phyloP scores from a whole-genome alignment of 2,888 invertebrate genomes.

The Parnassius mnemosyne region DNA sequence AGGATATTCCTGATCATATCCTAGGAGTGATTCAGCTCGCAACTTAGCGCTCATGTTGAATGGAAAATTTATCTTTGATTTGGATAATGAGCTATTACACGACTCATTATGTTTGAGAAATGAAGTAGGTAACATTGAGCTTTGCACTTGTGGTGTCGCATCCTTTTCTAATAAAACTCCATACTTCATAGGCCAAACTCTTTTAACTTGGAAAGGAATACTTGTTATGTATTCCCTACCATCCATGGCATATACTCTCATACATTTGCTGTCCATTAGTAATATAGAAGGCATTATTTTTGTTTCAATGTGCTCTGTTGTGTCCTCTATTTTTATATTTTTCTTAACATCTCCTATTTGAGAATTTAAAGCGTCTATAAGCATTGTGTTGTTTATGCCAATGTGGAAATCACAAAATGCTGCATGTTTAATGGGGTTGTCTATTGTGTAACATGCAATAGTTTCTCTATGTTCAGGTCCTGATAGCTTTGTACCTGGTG shows the following conservation, averaged over 20 bases:
- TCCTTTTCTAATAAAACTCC: slow-evolving; percentile 92
- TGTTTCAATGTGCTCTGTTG: slow-evolving; percentile 72
- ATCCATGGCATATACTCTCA: slow-evolving; percentile 88
- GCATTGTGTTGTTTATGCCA: slow-evolving; percentile 77
- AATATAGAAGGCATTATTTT: slow-evolving; percentile 84
- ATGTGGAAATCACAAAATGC: slow-evolving; percentile 84
- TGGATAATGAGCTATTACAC: slow-evolving; percentile 59
- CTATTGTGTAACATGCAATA: slow-evolving; percentile 88
- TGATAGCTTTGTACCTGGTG: slow-evolving; percentile 71
- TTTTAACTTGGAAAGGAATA: slow-evolving; percentile 89
- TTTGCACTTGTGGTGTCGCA: slow-evolving; percentile 57
- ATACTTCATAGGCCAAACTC: slow-evolving; percentile 91
- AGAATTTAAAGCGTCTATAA: slow-evolving; percentile 73
- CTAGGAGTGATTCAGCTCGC: slow-evolving; percentile 59
- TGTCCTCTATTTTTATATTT: slow-evolving; percentile 72
- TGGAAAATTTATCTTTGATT: slow-evolving; percentile 48
- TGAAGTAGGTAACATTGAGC: slow-evolving; percentile 56
- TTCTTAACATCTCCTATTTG: slow-evolving; percentile 73
- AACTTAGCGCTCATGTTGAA: slow-evolving; percentile 66
- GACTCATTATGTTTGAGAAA: slow-evolving; percentile 65
- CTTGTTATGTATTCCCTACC: slow-evolving; percentile 92
- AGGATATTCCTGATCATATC: slow-evolving; percentile 70
- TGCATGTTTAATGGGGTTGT: slow-evolving; percentile 90
- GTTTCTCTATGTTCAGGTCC: slow-evolving; percentile 78
- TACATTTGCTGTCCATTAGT: slow-evolving; percentile 86